These are phyloP conservation scores for Drosophila incognita DNA, from an alignment of 2,888 invertebrate genomes.

Conservation along the genomic window DNA sequence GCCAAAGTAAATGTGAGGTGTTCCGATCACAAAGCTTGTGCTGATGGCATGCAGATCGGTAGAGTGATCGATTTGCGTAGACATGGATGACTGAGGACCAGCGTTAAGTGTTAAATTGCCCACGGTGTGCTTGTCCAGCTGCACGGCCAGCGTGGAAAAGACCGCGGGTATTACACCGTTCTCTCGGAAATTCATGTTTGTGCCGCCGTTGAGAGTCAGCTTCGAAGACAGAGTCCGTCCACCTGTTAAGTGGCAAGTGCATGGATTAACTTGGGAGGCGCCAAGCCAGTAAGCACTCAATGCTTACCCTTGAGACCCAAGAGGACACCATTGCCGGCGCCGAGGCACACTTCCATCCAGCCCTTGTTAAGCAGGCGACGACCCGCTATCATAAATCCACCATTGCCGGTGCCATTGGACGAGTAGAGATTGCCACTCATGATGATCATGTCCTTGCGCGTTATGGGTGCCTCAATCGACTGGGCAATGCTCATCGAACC, in stretches of 20 bases:
- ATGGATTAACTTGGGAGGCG: neutral
- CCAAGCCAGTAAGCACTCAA: neutral
- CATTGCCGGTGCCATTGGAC: constrained; percentile 93
- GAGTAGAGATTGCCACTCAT: constrained; percentile 93
- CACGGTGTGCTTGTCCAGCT: constrained; percentile 94
- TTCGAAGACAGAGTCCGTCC: constrained; percentile 74
- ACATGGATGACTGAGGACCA: constrained; percentile 90
- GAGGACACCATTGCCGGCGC: constrained; percentile 93
- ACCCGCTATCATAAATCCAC: constrained; percentile 90
- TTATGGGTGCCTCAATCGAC: constrained; percentile 96
- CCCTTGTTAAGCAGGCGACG: constrained; percentile 92
- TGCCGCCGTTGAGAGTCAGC: constrained; percentile 88
- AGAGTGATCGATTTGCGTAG: constrained; percentile 92
- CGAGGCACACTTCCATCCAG: constrained; percentile 94
- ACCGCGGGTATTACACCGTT: constrained; percentile 91
- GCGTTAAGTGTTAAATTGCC: constrained; percentile 94
- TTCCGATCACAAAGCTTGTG: constrained; percentile 92
- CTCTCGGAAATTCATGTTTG: constrained; percentile 91
- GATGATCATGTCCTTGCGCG: constrained; percentile 92
- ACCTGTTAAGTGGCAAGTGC: constrained; percentile 44
- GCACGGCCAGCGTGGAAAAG: constrained; percentile 92
- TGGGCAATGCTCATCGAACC: constrained; percentile 97
- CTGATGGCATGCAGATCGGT: constrained; percentile 89
- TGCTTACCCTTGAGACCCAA: constrained; percentile 89
- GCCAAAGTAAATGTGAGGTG: constrained; percentile 91